phyloP scores from a whole-genome alignment of 2,113 vertebrate species.

The Entelurus aequoreus region DNA sequence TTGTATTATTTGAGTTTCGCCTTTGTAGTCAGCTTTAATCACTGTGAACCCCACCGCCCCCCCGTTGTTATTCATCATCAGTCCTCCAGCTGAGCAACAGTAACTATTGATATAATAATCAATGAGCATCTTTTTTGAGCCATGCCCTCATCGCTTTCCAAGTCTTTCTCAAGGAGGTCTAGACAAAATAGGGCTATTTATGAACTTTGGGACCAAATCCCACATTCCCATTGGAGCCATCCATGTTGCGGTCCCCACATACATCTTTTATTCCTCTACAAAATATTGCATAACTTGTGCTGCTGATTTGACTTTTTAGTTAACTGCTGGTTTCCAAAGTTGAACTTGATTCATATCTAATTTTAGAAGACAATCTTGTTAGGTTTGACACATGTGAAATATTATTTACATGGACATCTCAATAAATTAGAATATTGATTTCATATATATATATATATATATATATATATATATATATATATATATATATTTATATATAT shows the following conservation, averaged over 20 bases:
- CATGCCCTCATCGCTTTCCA: constrained; percentile 18
- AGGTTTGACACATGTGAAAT: not conserved
- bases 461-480: no score
- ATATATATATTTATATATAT: no score
- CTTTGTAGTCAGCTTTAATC: constrained; percentile 44
- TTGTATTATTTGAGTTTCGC: not conserved
- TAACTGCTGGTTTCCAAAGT: not conserved
- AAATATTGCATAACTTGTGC: not conserved
- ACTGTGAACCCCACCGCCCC: constrained; percentile 65
- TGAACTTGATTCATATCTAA: not conserved
- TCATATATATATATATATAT: no score
- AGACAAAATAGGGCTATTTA: constrained; percentile 52
- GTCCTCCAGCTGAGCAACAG: constrained; percentile 66
- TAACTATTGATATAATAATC: constrained; percentile 11
- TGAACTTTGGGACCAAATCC: constrained; percentile 65
- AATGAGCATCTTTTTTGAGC: constrained; percentile 54
- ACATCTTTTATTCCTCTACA: constrained; percentile 6
- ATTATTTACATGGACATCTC: not conserved
- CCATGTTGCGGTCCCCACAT: constrained; percentile 30
- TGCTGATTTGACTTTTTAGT: constrained; percentile 4
- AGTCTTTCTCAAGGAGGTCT: constrained; percentile 35
- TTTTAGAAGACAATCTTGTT: not conserved
- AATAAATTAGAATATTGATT: no score
- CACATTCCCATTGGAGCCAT: constrained; percentile 62
- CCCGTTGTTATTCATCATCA: constrained; percentile 14